phyloP scores from a whole-genome alignment of 2,113 vertebrate species.

The Naja naja region DNA sequence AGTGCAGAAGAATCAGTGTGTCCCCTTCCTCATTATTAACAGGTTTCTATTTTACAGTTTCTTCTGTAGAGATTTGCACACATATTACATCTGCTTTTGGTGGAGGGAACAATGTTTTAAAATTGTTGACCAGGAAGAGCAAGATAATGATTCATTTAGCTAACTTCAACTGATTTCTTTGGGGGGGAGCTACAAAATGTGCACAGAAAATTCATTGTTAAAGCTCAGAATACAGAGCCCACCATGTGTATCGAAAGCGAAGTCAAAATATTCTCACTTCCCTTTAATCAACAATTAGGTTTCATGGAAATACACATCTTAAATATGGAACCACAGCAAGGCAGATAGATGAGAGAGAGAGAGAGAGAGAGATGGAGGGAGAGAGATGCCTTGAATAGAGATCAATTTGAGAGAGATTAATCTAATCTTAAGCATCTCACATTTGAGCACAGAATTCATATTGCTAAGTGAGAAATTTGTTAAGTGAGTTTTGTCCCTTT shows the following conservation, averaged over 20 bases:
- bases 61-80: neutral
- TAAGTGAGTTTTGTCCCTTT: neutral
- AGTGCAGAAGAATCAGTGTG: neutral
- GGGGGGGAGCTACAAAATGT: neutral
- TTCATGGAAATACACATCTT: neutral
- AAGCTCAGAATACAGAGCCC: neutral
- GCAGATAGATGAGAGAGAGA: too few relatives aligned
- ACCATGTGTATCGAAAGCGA: neutral
- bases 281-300: neutral
- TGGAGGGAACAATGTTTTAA: neutral
- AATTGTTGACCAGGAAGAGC: neutral
- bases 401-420: too few relatives aligned
- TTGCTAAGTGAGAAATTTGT: neutral
- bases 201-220: neutral
- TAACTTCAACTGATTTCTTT: neutral
- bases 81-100: neutral
- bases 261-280: neutral
- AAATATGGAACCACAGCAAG: neutral
- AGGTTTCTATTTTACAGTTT: neutral
- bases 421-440: neutral
- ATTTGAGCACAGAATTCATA: neutral
- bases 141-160: constrained; percentile 4
- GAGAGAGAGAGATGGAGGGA: too few relatives aligned
- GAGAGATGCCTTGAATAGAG: too few relatives aligned
- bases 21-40: neutral